These are phyloP conservation scores for Ormyrus labotus DNA, from an alignment of 2,888 invertebrate species.

Conservation along the genomic window DNA sequence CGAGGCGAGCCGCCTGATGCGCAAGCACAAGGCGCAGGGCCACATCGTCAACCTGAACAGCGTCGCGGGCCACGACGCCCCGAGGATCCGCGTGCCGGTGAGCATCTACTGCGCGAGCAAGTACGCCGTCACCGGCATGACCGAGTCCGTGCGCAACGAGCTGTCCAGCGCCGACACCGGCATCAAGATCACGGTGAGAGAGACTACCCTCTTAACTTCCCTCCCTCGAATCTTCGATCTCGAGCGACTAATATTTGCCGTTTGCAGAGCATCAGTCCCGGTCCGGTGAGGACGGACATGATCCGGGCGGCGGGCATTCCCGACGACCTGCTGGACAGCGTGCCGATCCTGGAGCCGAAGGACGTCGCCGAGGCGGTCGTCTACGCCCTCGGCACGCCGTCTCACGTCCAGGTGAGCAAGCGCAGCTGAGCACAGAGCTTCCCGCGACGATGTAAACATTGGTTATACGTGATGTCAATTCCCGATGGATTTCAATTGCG, in stretches of 20 bases:
- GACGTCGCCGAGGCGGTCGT: conserved; percentile 64
- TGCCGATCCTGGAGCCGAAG: conserved; percentile 57
- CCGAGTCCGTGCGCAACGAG: conserved; percentile 77
- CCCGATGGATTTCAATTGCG: too few species aligned
- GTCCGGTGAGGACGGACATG: conserved; percentile 69
- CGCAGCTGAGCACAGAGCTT: too few species aligned
- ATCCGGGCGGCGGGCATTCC: conserved; percentile 55
- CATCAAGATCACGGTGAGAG: conserved; percentile 74
- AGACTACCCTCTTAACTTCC: background rate
- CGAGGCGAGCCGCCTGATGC: conserved; percentile 79
- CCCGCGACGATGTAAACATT: too few species aligned
- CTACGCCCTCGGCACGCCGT: conserved; percentile 64
- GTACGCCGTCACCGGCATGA: conserved; percentile 76
- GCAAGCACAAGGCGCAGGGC: conserved; percentile 76
- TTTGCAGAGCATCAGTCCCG: conserved; percentile 72
- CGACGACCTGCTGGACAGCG: background rate
- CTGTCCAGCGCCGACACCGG: conserved; percentile 70
- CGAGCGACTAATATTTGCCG: background rate
- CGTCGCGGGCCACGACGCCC: conserved; percentile 67
- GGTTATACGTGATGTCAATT: too few species aligned
- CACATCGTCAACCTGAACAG: conserved; percentile 81
- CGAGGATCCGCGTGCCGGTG: conserved; percentile 61
- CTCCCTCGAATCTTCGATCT: background rate
- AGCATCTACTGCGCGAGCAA: conserved; percentile 78
- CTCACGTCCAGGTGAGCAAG: conserved; percentile 62